Evolutionary conservation across 2,797 vertebrate species (phyloP).

Genomic region (Choloepus didactylus): DNA sequence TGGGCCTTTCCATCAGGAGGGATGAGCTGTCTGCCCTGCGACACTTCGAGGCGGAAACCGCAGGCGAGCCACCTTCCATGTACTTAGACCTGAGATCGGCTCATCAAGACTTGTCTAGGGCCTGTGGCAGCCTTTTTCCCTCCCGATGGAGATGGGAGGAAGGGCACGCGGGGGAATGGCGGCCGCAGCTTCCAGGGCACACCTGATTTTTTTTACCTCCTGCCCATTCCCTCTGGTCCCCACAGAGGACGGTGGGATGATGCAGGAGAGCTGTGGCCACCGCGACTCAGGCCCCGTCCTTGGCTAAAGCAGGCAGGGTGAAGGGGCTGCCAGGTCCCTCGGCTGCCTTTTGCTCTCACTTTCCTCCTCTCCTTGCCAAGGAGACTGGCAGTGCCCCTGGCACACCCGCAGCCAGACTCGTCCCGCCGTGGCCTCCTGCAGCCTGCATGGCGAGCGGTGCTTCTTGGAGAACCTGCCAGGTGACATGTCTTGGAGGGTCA

Average conservation of each 20-base stretch:
- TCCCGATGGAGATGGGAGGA: background rate
- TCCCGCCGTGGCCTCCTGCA: background rate
- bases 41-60: conserved; percentile 66
- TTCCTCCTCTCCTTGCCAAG: background rate
- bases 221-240: conserved; percentile 61
- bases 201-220: conserved; percentile 18
- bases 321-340: background rate
- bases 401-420: background rate
- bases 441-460: background rate
- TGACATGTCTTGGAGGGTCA: conserved; percentile 69
- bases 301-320: background rate
- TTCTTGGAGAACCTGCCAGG: conserved; percentile 73
- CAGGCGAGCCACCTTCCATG: background rate
- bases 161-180: background rate
- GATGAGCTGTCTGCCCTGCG: background rate
- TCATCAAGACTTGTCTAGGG: background rate
- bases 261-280: too few species aligned
- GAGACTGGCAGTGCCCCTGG: background rate
- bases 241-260: conserved; percentile 50
- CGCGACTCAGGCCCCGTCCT: background rate
- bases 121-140: background rate
- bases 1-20: conserved; percentile 60
- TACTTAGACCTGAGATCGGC: conserved; percentile 62
- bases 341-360: background rate
- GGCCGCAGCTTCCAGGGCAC: conserved; percentile 63